Base-by-base conservation (phyloP, 2,113 vertebrate genomes). In the Pogona vitticeps region DNA sequence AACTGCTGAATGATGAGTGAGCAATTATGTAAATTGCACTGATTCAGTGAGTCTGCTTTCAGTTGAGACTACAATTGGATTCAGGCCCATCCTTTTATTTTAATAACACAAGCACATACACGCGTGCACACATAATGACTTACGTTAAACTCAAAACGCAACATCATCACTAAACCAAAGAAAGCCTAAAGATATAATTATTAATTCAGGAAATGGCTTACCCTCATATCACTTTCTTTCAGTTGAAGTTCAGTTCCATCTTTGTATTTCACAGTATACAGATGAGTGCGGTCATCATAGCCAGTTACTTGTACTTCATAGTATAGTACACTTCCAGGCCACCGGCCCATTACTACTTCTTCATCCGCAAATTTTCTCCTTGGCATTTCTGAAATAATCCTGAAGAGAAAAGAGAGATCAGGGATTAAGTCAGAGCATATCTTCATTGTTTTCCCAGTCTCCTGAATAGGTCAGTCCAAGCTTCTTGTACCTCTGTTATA, bases 221-320 rank as follows among this genome's bases (percentile, higher is more conserved):
- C 99, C 98, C 93, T 98, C 80, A 99, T 97, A 73, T 99, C 98
- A 58, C 88, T 96, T 89, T 98, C 98, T 86, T 95, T 98, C 86
- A 99, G 89, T 2, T 98, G 97, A 90, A 99, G 97, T 77, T 99
- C 98, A 1, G 99, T 99, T 10, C 98, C 98, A 80, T 99, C 98
- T 94, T 98, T 98, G 95, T 99, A 99, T 87, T 98, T 98, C 15
- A 99, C 98, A 0, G 97, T 98, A 89, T 99, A 99, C 67, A 98
- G 97, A 91, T 97, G 97, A 82, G 93, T 95, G 13, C 63, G 89
- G 87, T 90, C n/a, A 76, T 98, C 93, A 0, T 97, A 97, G 80
- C 92, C 85, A 78, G 97, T 91, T 78, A 99, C 97, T 87, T 97
- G 97, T 0, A 99, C 98, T 89, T 99, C 98, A 56, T 98, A 99